phyloP scores from a whole-genome alignment of 2,113 vertebrate species.

The Monarcha castaneiventris region DNA sequence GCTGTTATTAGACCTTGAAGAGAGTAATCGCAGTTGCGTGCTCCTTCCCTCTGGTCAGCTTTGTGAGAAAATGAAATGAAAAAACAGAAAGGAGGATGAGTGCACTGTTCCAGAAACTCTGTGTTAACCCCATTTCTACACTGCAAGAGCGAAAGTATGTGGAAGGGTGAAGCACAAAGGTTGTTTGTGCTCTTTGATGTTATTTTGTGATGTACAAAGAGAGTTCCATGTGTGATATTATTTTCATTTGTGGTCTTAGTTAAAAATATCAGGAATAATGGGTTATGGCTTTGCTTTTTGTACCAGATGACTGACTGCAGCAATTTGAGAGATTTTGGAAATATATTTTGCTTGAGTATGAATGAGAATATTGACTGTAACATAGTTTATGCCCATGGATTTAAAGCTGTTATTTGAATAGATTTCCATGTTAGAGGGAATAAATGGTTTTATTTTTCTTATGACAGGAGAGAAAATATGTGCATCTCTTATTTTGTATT shows the following conservation, averaged over 20 bases:
- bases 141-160: neutral
- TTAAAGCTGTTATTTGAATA: neutral
- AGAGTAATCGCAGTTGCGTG: neutral
- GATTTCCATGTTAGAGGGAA: neutral
- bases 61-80: constrained; percentile 7
- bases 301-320: neutral
- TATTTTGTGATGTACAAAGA: neutral
- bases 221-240: neutral
- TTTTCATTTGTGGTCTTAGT: neutral
- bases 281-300: neutral
- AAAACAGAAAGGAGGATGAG: neutral
- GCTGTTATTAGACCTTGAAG: constrained; percentile 23
- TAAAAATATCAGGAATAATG: neutral
- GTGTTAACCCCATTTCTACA: neutral
- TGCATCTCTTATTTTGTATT: neutral
- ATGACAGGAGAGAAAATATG: neutral
- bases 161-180: neutral
- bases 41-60: constrained; percentile 8
- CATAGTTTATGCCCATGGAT: neutral
- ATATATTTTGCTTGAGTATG: neutral
- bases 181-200: neutral
- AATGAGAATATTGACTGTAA: neutral
- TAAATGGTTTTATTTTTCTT: neutral
- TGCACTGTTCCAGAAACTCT: neutral
- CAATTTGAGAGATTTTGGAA: neutral